phyloP scores from a whole-genome alignment of 2,113 vertebrate species.

The Stegostoma tigrinum region DNA sequence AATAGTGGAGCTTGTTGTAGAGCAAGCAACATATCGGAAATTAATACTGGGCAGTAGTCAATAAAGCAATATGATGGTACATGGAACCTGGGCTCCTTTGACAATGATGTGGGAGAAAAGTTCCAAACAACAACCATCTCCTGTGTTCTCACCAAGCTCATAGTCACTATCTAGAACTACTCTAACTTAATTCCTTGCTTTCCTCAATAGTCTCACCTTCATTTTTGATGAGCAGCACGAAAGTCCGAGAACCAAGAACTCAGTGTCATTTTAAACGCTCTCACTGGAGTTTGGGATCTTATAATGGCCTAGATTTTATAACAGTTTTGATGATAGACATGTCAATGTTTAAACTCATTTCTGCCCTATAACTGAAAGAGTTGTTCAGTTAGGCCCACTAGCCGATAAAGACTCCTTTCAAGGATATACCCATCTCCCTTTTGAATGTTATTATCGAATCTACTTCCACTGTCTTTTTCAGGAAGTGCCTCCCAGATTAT shows the following conservation, averaged over 20 bases:
- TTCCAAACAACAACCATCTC: neutral
- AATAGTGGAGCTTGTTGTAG: neutral
- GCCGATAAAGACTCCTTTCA: too few species aligned
- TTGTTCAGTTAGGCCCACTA: too few species aligned
- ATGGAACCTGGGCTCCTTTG: neutral
- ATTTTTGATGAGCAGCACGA: neutral
- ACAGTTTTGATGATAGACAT: too few species aligned
- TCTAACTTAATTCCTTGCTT: neutral
- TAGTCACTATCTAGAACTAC: neutral
- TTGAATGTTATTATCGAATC: too few species aligned
- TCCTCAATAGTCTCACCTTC: neutral
- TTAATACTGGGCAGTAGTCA: neutral
- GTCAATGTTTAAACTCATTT: too few species aligned
- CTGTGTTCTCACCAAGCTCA: neutral
- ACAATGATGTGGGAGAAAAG: neutral
- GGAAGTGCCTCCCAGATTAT: too few species aligned
- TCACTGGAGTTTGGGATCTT: neutral
- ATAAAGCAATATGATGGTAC: neutral
- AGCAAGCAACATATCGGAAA: neutral
- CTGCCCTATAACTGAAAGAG: too few species aligned
- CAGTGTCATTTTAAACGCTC: neutral
- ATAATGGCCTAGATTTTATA: neutral
- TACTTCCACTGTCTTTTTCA: too few species aligned
- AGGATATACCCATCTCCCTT: too few species aligned
- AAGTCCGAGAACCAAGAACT: neutral